Base-by-base conservation (phyloP, 2,888 invertebrate species). In the Orchesella flavescens region DNA sequence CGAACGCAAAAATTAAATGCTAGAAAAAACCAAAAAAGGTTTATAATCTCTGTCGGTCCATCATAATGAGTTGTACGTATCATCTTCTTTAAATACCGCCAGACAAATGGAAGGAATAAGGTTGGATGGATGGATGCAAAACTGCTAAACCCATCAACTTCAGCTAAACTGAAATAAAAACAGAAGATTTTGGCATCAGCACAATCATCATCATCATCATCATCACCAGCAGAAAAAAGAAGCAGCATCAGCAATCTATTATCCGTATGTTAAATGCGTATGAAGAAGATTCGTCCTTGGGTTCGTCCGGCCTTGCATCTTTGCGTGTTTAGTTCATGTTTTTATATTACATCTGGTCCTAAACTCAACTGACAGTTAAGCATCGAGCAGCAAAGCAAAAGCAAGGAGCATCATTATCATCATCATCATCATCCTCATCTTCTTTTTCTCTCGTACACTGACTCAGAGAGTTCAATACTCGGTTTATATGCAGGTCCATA, bases 391-490 rank as follows among this genome's bases (percentile, higher is more conserved):
- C n/a, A n/a, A n/a, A n/a, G n/a, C n/a, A n/a, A n/a, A n/a, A n/a
- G n/a, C n/a, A n/a, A n/a, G n/a, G n/a, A 34, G 34, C 34, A 34
- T 4, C 34, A 2, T 7, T 34, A 34, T 2, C 34, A 34, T 34
- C 34, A 34, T 49, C 17, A 12, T 61, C 61, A 17, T 17, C 61
- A 61, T 13, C 61, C n/a, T n/a, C n/a, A n/a, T n/a, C n/a, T n/a
- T 10, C 13, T 5, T 21, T 4, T 7, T 49, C 17, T 68, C 23
- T 13, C 55, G 24, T 34, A 24, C 17, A 21, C 23, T 34, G 53
- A 53, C 43, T 53, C 57, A 55, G 23, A 84, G 79, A 86, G 86
- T 86, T 86, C 86, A 86, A 86, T 76, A 86, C 79, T 84, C 86
- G 84, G 86, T 86, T 86, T 84, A 63, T 43, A 72, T 53, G 53